Evolutionary conservation across 2,113 vertebrate genomes (phyloP).

Genomic region (Brachirus orientalis): DNA sequence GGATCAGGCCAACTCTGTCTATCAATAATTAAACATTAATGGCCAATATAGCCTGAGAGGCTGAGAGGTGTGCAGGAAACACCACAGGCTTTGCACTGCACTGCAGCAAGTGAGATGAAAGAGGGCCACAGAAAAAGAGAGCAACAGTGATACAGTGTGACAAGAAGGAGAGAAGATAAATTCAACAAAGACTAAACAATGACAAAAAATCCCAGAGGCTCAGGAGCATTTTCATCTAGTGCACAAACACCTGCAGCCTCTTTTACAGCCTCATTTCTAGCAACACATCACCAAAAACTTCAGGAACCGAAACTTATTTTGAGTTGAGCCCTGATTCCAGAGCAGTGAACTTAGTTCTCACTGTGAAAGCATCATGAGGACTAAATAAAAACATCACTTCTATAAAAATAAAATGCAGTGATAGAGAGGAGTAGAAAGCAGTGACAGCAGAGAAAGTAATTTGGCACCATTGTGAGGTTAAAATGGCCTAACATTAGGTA

Average conservation of each 20-base stretch:
- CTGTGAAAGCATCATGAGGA: too few relatives aligned
- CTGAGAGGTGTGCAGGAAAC: slow-evolving; percentile 26
- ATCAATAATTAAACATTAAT: slow-evolving; percentile 73
- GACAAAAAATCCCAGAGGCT: not conserved
- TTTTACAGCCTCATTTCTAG: not conserved
- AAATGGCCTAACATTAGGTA: too few relatives aligned
- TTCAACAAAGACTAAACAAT: not conserved
- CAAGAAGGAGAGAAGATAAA: not conserved
- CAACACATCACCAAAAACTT: not conserved
- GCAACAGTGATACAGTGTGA: not conserved
- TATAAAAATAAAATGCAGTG: not conserved
- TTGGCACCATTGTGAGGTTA: too few relatives aligned
- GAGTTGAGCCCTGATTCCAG: not conserved
- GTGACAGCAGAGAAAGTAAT: not conserved
- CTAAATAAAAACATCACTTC: not conserved
- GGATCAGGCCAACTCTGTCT: slow-evolving; percentile 42
- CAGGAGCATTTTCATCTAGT: not conserved
- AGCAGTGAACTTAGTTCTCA: not conserved
- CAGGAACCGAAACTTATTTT: not conserved
- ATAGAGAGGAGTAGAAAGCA: not conserved
- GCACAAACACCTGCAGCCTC: not conserved
- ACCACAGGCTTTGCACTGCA: slow-evolving; percentile 14
- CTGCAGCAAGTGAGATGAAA: slow-evolving; percentile 6
- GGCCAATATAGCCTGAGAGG: slow-evolving; percentile 44
- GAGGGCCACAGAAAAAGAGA: not conserved